A percentile compares a stretch with the other conserved stretches of the same genome.
Conservation (phyloP, 1,140 invertebrate species). For the Cotesia typhae region DNA sequence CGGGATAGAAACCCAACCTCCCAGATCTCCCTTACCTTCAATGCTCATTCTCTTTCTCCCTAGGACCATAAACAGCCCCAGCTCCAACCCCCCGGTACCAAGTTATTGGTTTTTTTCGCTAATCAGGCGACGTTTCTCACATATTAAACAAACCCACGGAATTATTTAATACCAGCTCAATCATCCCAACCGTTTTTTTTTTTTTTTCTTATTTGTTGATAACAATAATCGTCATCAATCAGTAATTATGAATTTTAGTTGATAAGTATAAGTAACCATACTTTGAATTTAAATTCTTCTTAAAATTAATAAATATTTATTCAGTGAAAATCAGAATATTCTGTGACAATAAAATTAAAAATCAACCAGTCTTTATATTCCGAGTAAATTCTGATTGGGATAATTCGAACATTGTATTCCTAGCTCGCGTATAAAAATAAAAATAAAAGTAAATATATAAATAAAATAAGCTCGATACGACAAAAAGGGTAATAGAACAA, state of each 20-base stretch:
- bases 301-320: too few species aligned
- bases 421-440: too few species aligned
- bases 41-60: constrained; percentile 29
- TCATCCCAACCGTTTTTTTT: not conserved
- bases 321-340: too few species aligned
- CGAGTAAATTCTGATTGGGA: too few species aligned
- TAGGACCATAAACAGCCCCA: constrained; percentile 30
- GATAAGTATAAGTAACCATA: too few species aligned
- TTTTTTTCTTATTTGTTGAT: not conserved
- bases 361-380: too few species aligned
- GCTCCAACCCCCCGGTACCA: constrained; percentile 21
- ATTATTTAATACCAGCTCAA: not conserved
- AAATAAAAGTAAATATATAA: not conserved
- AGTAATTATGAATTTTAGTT: too few species aligned
- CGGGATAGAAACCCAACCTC: not conserved
- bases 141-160: constrained; percentile 40
- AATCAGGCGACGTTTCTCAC: constrained; percentile 46
- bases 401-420: too few species aligned
- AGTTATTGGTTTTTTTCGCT: constrained; percentile 37
- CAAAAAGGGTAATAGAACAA: too few species aligned
- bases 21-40: not conserved
- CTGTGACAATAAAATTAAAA: too few species aligned
- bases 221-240: too few species aligned
- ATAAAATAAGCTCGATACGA: not conserved
- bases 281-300: too few species aligned